Evolutionary conservation across 1,140 invertebrate species (phyloP), one percentile per base, ranked within the genome.

Genomic region (Hestina assimilis): DNA sequence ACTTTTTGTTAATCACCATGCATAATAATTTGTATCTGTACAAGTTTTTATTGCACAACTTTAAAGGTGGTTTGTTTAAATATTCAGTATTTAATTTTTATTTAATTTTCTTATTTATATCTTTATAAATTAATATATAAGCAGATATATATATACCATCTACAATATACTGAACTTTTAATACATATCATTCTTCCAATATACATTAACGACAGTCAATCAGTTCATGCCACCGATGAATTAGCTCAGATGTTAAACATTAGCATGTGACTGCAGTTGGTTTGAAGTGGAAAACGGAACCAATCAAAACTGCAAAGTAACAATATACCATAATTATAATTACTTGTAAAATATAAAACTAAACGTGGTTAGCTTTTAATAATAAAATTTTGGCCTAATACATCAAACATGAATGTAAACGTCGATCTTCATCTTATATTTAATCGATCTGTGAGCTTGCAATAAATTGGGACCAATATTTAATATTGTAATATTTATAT

Each of bases 1-100:
- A 75, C 62, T 67, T 73, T 69, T 68, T 67, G 46, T 69, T 65
- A 53, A 60, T 70, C 50, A 72, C 64, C 66, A 59, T 53, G 66
- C 65, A 70, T 73, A 76, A 64, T 70, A 63, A 55, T 79, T 80
- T 82, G 71, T 81, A 78, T 78, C 59, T 83, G 82, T 81, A 85
- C 76, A 81, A 67, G 73, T 78, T 77, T 52, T 75, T 70, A 75
- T 76, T 85, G 79, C 79, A 85, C 79, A 83, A 81, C 77, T 77
- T 61, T n/a, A 45, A 41, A 62, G 56, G 35, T 51, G 20, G 41
- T 43, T 35, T 45, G 17, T 35, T 19, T 23, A 23, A 15, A 21
- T 33, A 21, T 33, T n/a, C 11, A 33, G 15, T 35, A 40, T 50
- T 38, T 50, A 23, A 21, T 38, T 38, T 26, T 24, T 50, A 4